Evolutionary conservation across 1,140 invertebrate genomes (phyloP).

Genomic region (Temnothorax nylanderi): DNA sequence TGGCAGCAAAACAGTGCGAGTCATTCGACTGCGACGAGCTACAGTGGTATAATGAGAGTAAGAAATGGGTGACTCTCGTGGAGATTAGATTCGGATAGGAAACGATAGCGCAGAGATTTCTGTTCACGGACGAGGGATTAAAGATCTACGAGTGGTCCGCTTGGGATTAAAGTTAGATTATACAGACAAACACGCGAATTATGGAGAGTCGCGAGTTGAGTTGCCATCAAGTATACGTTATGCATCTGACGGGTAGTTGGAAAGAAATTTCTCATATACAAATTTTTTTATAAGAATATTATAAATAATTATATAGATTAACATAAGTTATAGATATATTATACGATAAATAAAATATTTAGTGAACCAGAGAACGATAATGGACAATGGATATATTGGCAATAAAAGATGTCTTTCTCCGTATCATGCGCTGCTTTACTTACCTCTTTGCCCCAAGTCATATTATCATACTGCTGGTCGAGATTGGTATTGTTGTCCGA

Average conservation of each 20-base stretch:
- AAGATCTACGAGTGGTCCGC: slow-evolving; percentile 26
- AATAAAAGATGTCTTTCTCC: background rate
- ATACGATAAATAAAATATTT: background rate
- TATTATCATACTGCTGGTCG: slow-evolving; percentile 20
- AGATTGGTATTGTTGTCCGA: slow-evolving; percentile 37
- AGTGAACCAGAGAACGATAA: background rate
- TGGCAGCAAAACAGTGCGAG: slow-evolving; percentile 19
- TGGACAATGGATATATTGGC: background rate
- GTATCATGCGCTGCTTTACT: too few species aligned
- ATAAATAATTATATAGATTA: too few species aligned
- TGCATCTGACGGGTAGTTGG: background rate
- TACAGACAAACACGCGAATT: background rate
- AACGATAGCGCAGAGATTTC: slow-evolving; percentile 40
- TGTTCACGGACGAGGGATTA: slow-evolving; percentile 33
- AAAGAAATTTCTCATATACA: background rate
- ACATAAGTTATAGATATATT: too few species aligned
- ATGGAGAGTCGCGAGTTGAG: background rate
- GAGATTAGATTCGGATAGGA: slow-evolving; percentile 42
- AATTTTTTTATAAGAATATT: too few species aligned
- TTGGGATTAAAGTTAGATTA: slow-evolving; percentile 40
- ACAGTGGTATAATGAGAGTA: slow-evolving; percentile 9
- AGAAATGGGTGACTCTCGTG: slow-evolving; percentile 26
- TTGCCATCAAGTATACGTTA: background rate
- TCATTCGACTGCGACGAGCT: background rate
- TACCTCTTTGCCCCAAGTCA: background rate